Evolutionary conservation across 2,113 vertebrate species (phyloP).

Genomic region (Bothrops jararaca): DNA sequence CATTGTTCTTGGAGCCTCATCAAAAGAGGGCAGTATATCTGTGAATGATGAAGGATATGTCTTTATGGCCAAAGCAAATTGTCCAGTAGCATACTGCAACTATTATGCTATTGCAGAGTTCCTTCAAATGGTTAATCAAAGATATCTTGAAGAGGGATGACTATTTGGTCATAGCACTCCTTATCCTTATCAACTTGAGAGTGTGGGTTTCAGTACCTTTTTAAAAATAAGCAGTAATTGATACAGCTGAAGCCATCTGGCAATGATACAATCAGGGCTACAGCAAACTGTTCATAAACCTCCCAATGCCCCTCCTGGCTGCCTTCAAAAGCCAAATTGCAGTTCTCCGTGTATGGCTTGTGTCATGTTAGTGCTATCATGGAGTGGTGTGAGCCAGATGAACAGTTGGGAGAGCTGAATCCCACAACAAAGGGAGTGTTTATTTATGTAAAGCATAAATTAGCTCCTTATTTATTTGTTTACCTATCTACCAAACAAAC

Average conservation of each 20-base stretch:
- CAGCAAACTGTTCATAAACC: slow-evolving; percentile 68
- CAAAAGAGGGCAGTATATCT: not conserved
- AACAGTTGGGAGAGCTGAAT: slow-evolving; percentile 69
- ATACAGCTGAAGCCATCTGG: slow-evolving; percentile 73
- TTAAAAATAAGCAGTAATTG: slow-evolving; percentile 56
- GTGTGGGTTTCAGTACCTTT: slow-evolving; percentile 36
- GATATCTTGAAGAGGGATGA: not conserved
- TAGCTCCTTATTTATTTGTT: slow-evolving; percentile 42
- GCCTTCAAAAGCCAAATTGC: slow-evolving; percentile 58
- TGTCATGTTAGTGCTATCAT: slow-evolving; percentile 54
- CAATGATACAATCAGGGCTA: slow-evolving; percentile 65
- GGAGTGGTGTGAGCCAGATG: slow-evolving; percentile 62
- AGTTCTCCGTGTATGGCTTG: slow-evolving; percentile 61
- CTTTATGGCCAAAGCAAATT: not conserved
- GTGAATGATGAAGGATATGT: not conserved
- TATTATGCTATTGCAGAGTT: not conserved
- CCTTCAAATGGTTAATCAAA: not conserved
- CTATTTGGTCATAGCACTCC: not conserved
- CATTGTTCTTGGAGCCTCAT: not conserved
- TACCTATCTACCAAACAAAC: not conserved
- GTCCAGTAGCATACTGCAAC: not conserved
- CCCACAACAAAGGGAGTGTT: slow-evolving; percentile 58
- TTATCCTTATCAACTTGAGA: slow-evolving; percentile 21
- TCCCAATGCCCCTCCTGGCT: slow-evolving; percentile 63
- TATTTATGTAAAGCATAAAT: slow-evolving; percentile 66